phyloP scores from a whole-genome alignment of 2,113 vertebrate species.

The Oreochromis tanganicae region DNA sequence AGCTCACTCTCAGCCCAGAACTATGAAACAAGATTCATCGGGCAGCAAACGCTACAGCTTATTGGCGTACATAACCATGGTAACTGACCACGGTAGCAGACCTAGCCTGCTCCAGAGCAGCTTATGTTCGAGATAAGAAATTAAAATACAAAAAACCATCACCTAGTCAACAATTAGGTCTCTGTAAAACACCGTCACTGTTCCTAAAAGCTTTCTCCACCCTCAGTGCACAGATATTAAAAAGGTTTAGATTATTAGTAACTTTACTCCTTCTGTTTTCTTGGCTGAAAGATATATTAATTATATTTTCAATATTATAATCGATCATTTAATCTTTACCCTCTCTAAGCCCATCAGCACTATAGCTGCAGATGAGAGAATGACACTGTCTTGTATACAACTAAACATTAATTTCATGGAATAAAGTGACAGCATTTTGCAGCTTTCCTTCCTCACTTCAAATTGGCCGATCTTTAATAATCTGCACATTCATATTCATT shows the following conservation, averaged over 20 bases:
- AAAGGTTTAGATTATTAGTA: not conserved
- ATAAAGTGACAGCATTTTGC: fast-evolving
- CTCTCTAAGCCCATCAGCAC: not conserved
- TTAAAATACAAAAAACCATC: not conserved
- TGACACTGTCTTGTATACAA: not conserved
- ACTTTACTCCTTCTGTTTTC: not conserved
- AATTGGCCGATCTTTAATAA: not conserved
- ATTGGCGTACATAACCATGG: not conserved
- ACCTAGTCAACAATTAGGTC: not conserved
- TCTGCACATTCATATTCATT: not conserved
- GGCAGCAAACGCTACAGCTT: fast-evolving
- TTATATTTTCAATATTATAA: too few relatives aligned
- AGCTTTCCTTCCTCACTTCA: not conserved
- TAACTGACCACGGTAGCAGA: fast-evolving
- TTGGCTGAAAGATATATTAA: not conserved
- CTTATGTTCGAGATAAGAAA: fast-evolving
- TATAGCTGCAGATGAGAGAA: not conserved
- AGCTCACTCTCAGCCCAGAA: not conserved
- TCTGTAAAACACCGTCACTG: not conserved
- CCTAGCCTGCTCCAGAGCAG: not conserved
- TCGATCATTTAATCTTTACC: not conserved
- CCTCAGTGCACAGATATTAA: not conserved
- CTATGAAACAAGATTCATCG: not conserved
- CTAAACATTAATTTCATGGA: not conserved
- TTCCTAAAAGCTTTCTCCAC: not conserved